Percentiles rank a stretch among this genome's conserved stretches.
Evolutionary conservation across 2,797 vertebrate species (phyloP).

Genomic region (Diglossa cyanea): DNA sequence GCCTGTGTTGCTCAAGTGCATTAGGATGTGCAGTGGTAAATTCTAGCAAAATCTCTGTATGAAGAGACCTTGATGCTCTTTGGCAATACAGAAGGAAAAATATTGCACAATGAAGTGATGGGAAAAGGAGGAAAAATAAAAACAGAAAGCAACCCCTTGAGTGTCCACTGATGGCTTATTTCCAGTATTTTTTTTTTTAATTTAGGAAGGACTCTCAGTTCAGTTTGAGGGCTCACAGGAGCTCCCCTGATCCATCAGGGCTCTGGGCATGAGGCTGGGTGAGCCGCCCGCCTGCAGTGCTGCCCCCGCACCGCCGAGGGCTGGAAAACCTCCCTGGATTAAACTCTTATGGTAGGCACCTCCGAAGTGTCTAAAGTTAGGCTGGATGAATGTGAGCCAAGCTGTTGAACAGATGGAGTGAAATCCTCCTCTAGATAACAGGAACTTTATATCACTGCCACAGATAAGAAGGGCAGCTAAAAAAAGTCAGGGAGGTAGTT

Average conservation of each 20-base stretch:
- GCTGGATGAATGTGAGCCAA: slow-evolving; percentile 58
- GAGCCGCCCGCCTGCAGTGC: fast-evolving
- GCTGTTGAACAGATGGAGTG: slow-evolving; percentile 66
- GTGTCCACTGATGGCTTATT: not conserved
- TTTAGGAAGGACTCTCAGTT: not conserved
- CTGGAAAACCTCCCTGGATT: not conserved
- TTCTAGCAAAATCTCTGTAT: not conserved
- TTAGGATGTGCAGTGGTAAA: not conserved
- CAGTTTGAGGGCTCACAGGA: fast-evolving
- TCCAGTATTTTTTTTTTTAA: not conserved
- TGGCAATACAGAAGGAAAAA: not conserved
- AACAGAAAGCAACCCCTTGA: not conserved
- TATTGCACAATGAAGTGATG: not conserved
- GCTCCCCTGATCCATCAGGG: not conserved
- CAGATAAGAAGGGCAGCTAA: slow-evolving; percentile 66
- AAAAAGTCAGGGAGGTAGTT: slow-evolving; percentile 59
- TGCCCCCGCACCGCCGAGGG: not conserved
- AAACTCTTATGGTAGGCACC: slow-evolving; percentile 41
- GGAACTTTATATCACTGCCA: slow-evolving; percentile 62
- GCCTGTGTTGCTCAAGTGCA: not conserved
- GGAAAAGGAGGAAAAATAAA: not conserved
- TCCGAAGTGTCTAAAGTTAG: slow-evolving; percentile 63
- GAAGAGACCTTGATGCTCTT: not conserved
- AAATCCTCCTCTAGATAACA: slow-evolving; percentile 68
- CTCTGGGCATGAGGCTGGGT: fast-evolving